Evolutionary conservation across 1,140 invertebrate genomes (phyloP), one percentile per base, ranked within the genome.

Genomic region (Anastrepha ludens): DNA sequence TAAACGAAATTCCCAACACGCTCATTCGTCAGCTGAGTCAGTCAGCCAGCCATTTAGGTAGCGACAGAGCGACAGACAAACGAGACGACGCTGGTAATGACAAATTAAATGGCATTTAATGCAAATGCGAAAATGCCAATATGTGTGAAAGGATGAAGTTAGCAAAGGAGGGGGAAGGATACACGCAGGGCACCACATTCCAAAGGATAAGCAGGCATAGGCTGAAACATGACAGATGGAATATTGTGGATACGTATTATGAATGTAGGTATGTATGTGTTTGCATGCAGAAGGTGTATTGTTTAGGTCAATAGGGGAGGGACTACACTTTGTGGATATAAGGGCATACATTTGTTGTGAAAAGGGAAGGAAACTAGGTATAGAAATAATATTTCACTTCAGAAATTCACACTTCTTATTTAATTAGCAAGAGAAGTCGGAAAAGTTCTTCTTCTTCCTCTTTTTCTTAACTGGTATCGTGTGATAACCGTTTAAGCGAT

Each of bases 51-150:
- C 67, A 74, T 74, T 74, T 47, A 47, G 67, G 13, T 47, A 29
- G 67, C 67, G 39, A 47, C 41, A 44, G 39, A 41, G 13, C 39
- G 67, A 47, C 67, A 74, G 39, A 41, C 67, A 17, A 47, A 44
- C 67, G 41, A 17, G 41, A 55, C 39, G 39, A 44, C 41, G 41
- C 74, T 81, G 41, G 20, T 81, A 81, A 81, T 81, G 74, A 81
- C 44, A 81, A 81, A 81, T 81, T 81, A 81, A 81, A 81, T 81
- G 47, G n/a, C 47, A 81, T 81, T 81, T 81, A 81, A 81, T 81
- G 44, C 47, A 81, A 81, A 81, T 81, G 13, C 67, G 13, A 74
- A 15, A 44, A 44, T 47, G 13, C 67, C 13, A 6, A 44, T 17
- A 74, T 44, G 7, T 41, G 65, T 39, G 65, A 41, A 13, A 47